These are phyloP conservation scores for Escarpia spicata DNA, from an alignment of 2,888 invertebrate species.

Conservation along the genomic window DNA sequence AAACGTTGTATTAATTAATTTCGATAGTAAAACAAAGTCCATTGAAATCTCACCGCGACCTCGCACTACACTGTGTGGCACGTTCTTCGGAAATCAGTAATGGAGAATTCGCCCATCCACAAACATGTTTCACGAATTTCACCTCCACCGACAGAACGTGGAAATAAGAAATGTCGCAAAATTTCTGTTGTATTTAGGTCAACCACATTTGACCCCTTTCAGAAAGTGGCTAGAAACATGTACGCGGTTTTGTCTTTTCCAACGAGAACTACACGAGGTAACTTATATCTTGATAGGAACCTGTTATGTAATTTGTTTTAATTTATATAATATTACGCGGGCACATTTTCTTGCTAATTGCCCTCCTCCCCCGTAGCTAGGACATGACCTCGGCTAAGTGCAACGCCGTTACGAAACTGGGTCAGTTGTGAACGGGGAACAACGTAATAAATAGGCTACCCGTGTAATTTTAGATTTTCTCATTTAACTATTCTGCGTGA, in stretches of 20 bases:
- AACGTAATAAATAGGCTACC: neutral
- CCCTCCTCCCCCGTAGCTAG: neutral
- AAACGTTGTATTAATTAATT: neutral
- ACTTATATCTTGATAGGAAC: neutral
- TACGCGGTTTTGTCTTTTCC: neutral
- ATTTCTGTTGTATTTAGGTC: neutral
- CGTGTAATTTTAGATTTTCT: neutral
- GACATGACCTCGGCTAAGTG: neutral
- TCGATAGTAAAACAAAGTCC: neutral
- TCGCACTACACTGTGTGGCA: neutral
- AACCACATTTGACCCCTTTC: neutral
- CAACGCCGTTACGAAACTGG: neutral
- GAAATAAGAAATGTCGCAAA: neutral
- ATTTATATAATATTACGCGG: slow-evolving; percentile 1
- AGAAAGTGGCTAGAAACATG: neutral
- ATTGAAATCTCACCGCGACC: neutral
- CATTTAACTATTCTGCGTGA: neutral
- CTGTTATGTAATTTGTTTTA: neutral
- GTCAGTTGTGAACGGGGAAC: neutral
- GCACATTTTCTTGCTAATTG: neutral
- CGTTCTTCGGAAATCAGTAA: neutral
- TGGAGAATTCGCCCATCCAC: neutral
- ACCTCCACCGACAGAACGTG: neutral
- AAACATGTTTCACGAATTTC: neutral
- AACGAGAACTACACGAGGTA: neutral